phyloP scores from a whole-genome alignment of 2,888 invertebrate species.

The Encarsia formosa region DNA sequence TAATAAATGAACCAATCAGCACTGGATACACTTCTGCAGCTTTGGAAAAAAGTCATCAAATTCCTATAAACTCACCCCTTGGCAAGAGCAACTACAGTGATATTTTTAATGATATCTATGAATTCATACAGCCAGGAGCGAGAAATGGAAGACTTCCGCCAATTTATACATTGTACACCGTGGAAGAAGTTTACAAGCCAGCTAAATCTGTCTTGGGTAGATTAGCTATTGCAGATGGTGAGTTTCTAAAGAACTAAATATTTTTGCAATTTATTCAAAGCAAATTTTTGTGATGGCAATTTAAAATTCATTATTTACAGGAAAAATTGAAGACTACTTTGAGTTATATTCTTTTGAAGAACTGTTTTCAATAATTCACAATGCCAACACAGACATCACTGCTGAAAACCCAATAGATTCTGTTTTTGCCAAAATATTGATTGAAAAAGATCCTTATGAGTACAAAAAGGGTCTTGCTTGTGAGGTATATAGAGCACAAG shows the following conservation, averaged over 20 bases:
- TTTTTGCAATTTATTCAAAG: background rate
- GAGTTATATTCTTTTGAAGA: slow-evolving; percentile 44
- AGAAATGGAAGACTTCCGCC: slow-evolving; percentile 42
- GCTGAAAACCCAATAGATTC: slow-evolving; percentile 12
- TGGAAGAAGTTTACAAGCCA: slow-evolving; percentile 11
- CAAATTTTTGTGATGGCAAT: background rate
- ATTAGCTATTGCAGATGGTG: slow-evolving; percentile 9
- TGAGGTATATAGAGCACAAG: no score
- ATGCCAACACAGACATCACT: slow-evolving; percentile 24
- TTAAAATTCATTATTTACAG: slow-evolving; percentile 10
- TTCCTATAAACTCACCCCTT: slow-evolving; percentile 47
- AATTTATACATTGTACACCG: slow-evolving; percentile 46
- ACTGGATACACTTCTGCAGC: slow-evolving; percentile 54
- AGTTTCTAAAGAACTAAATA: background rate
- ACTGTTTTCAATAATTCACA: slow-evolving; percentile 42
- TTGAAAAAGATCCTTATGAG: slow-evolving; percentile 48
- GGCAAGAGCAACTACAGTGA: slow-evolving; percentile 41
- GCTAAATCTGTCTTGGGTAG: slow-evolving; percentile 12
- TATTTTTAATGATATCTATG: slow-evolving; percentile 49
- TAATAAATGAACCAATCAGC: slow-evolving; percentile 49
- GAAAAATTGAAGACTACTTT: slow-evolving; percentile 29
- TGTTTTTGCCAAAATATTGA: slow-evolving; percentile 38
- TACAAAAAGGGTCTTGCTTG: slow-evolving; percentile 45
- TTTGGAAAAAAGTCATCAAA: slow-evolving; percentile 51
- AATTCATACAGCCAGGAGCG: slow-evolving; percentile 45